Evolutionary conservation across 2,113 vertebrate species (phyloP).

Genomic region (Acrocephalus kingi): DNA sequence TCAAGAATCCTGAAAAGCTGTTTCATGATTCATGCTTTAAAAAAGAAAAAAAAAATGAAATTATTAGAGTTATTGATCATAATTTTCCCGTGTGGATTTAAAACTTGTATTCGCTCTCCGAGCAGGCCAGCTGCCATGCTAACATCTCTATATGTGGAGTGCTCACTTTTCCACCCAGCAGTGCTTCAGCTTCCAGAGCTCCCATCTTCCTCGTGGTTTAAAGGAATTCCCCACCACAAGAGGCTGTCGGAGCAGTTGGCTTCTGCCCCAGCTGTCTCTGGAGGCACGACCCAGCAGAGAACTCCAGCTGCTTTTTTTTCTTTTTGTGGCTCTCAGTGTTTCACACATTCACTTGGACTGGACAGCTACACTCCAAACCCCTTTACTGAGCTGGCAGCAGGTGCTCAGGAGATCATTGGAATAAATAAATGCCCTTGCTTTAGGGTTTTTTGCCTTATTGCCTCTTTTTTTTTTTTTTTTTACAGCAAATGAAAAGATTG

Average conservation of each 20-base stretch:
- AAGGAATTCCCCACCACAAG: not conserved
- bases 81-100: not conserved
- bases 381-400: conserved; percentile 33
- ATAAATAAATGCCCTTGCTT: not conserved
- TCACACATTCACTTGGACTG: conserved; percentile 67
- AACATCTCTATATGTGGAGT: fast-evolving
- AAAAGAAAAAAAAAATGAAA: not conserved
- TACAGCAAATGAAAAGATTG: conserved; percentile 98
- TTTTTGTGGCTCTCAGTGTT: conserved; percentile 58
- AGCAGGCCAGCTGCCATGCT: not conserved
- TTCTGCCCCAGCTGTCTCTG: conserved; percentile 87
- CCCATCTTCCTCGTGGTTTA: not conserved
- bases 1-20: not conserved
- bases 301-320: conserved; percentile 65
- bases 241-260: conserved; percentile 79
- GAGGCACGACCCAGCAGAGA: conserved; percentile 65
- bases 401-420: conserved; percentile 18
- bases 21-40: not conserved
- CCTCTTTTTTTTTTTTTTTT: conserved; percentile 4
- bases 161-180: not conserved
- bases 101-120: not conserved
- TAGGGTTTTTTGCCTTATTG: not conserved
- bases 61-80: not conserved
- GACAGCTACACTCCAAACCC: conserved; percentile 39
- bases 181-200: not conserved